Percentiles rank a stretch among this genome's conserved stretches.
Conservation (phyloP, 2,113 vertebrate species). For the Tyrannus savana region DNA sequence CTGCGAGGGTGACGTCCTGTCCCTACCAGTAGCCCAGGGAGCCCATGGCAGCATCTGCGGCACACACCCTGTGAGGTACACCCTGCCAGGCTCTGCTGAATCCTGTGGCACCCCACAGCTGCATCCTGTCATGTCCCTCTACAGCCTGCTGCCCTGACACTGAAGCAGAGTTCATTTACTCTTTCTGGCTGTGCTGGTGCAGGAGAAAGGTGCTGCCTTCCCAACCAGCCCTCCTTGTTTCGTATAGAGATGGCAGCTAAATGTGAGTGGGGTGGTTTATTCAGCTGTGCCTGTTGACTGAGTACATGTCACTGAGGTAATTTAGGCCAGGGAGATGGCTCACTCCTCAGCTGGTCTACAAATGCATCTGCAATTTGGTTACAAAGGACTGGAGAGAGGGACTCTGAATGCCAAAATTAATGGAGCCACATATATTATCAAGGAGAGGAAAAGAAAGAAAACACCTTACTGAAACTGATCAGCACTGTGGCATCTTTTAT, state of each 20-base stretch:
- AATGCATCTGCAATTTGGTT: rapidly evolving
- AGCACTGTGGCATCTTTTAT: not conserved
- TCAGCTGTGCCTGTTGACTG: not conserved
- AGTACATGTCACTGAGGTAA: not conserved
- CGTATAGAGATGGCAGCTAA: not conserved
- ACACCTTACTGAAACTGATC: not conserved
- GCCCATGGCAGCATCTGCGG: rapidly evolving
- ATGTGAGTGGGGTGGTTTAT: not conserved
- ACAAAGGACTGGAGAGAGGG: not conserved
- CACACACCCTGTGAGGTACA: not conserved
- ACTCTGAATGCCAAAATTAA: not conserved
- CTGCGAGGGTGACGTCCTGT: not conserved
- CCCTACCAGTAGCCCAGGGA: not conserved
- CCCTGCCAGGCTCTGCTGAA: not conserved
- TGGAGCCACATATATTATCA: not conserved
- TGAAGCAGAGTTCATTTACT: not conserved
- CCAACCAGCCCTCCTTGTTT: not conserved
- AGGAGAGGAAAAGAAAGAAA: not conserved
- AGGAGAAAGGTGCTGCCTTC: not conserved
- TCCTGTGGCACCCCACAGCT: not conserved
- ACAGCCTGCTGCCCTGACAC: not conserved
- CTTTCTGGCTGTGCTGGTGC: not conserved
- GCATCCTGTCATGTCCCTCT: rapidly evolving
- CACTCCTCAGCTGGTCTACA: not conserved
- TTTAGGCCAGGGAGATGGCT: not conserved